These are phyloP conservation scores for Camponotus vicinus DNA, from an alignment of 1,140 invertebrate genomes.

Conservation along the genomic window DNA sequence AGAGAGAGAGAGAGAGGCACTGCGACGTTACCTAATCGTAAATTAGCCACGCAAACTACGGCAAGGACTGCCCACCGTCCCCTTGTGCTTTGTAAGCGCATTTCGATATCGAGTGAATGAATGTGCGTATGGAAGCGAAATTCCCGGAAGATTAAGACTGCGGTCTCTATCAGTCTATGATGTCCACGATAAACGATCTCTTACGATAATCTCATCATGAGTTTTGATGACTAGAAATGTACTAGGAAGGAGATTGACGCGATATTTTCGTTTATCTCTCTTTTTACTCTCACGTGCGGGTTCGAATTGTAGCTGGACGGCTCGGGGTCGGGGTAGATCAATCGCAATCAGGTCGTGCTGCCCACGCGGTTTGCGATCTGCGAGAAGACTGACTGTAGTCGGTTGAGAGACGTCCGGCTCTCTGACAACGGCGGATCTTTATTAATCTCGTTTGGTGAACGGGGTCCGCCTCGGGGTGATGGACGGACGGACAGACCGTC, in stretches of 20 bases:
- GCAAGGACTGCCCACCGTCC: conserved; percentile 69
- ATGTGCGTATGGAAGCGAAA: too few species aligned
- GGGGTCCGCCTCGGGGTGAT: conserved; percentile 59
- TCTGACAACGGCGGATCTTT: conserved; percentile 73
- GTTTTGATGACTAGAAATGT: conserved; percentile 34
- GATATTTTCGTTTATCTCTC: neutral
- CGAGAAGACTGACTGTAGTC: conserved; percentile 72
- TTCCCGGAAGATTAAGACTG: too few species aligned
- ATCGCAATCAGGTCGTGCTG: conserved; percentile 70
- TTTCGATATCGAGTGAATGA: conserved; percentile 44
- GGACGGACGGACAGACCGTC: conserved; percentile 52
- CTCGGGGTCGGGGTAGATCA: conserved; percentile 20
- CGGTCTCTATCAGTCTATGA: neutral
- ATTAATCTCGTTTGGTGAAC: conserved; percentile 74
- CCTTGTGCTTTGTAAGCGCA: conserved; percentile 64
- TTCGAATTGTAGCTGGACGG: neutral
- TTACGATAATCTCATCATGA: conserved; percentile 33
- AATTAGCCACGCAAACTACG: conserved; percentile 72
- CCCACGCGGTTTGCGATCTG: conserved; percentile 79
- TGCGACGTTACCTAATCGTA: conserved; percentile 73
- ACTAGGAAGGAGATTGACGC: conserved; percentile 6
- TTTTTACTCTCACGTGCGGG: too few species aligned
- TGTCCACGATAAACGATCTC: neutral
- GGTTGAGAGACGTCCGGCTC: conserved; percentile 70
- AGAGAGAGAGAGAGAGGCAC: neutral